A percentile compares a stretch with the other conserved stretches of the same genome.
These are phyloP conservation scores for Trissolcus japonicus DNA, from an alignment of 2,888 invertebrate species.

Conservation along the genomic window DNA sequence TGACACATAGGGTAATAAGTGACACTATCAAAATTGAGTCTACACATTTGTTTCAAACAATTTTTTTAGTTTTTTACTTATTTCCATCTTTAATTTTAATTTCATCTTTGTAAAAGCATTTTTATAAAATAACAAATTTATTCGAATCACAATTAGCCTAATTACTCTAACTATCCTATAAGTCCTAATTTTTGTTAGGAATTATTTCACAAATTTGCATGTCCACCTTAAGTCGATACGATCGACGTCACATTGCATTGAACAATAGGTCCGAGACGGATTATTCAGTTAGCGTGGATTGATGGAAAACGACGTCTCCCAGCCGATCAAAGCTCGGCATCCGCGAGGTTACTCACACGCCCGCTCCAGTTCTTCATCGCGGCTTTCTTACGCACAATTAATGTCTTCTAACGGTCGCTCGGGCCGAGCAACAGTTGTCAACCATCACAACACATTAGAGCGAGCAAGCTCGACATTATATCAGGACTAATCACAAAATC, in stretches of 20 bases:
- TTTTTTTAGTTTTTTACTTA: too few species aligned
- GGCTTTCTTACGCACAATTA: constrained; percentile 31
- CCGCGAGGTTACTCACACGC: constrained; percentile 4
- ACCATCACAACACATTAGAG: constrained; percentile 37
- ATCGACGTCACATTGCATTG: constrained; percentile 35
- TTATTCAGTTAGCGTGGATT: constrained; percentile 27
- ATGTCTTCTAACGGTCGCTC: constrained; percentile 24
- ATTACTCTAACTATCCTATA: too few species aligned
- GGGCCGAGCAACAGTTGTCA: constrained; percentile 32
- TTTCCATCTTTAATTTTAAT: too few species aligned
- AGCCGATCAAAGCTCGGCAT: constrained; percentile 39
- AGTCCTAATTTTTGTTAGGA: too few species aligned
- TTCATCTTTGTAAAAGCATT: too few species aligned
- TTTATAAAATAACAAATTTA: too few species aligned
- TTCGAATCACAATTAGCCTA: too few species aligned
- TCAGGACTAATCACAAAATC: constrained; percentile 44
- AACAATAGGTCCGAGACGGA: constrained; percentile 1
- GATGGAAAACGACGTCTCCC: constrained; percentile 32
- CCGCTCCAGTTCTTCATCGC: constrained; percentile 46
- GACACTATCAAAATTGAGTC: too few species aligned
- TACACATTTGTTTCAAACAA: too few species aligned
- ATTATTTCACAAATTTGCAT: constrained; percentile 13
- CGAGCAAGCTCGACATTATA: constrained; percentile 32
- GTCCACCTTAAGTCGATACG: constrained; percentile 15
- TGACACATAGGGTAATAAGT: too few species aligned